Base-by-base conservation (phyloP, 2,113 vertebrate species). In the Chaetodon trifascialis region DNA sequence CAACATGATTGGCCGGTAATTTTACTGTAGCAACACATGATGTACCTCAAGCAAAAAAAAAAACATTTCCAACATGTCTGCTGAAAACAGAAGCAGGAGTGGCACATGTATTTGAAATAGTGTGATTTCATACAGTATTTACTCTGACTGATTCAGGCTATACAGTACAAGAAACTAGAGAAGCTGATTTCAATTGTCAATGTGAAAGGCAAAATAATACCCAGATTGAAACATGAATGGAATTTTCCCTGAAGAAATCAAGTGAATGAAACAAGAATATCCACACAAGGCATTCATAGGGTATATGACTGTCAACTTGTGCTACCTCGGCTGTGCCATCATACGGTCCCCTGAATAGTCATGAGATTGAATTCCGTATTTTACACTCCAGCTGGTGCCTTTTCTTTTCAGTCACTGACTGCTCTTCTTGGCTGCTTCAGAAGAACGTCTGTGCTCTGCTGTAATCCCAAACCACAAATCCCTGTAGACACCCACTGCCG, bases 381-480 rank as follows among this genome's bases (percentile, higher is more conserved):
- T 83, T 62, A 81, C 67, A 23, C 73, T 59, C 40, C 73, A 87
- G 82, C 82, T 85, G 80, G 83, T 88, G 65, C 68, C 55, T 86
- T 86, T 79, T 79, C 70, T 72, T 67, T 67, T 79, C 73, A 62
- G 16, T 84, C 70, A 65, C 80, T 85, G 72, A 60, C 81, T 71
- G 47, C 71, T 86, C 69, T 44, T 80, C 63, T 74, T 88, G 71
- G 86, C 85, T 76, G 55, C 76, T 88, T 76, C 58, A 73, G 68
- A 83, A 70, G 49, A 81, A 73, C 19, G 62, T 91, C 74, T 85
- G 86, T 80, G 82, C 85, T 85, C 66, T 73, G 36, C 69, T 84
- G 71, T 89, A 82, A 88, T 87, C 78, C 86, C 86, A 73, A 80
- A 76, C 71, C 76, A 36, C 56, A 86, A 82, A 82, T 92, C 86